Evolutionary conservation across 2,113 vertebrate genomes (phyloP).

Genomic region (Scartelaos histophorus): DNA sequence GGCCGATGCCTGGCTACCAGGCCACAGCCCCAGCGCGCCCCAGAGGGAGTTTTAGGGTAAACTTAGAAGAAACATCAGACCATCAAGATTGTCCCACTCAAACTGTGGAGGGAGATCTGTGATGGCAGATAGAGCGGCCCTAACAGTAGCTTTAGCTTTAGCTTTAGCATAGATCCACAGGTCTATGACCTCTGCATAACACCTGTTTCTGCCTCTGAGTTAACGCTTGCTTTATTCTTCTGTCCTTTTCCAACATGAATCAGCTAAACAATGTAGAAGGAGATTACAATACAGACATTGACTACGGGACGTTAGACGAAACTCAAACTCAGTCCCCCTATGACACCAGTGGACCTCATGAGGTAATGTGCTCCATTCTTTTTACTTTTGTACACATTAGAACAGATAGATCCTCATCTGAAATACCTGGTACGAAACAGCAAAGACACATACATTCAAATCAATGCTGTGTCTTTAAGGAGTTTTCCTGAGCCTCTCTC

Average conservation of each 20-base stretch:
- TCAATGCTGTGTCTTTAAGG: slow-evolving; percentile 60
- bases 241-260: slow-evolving; percentile 75
- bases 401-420: background rate
- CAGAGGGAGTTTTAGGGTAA: slow-evolving; percentile 90
- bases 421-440: slow-evolving; percentile 61
- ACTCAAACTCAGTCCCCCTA: slow-evolving; percentile 84
- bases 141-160: slow-evolving; percentile 73
- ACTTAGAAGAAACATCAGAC: slow-evolving; percentile 71
- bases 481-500: slow-evolving; percentile 1
- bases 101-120: slow-evolving; percentile 88
- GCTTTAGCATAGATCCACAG: slow-evolving; percentile 63
- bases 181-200: slow-evolving; percentile 65
- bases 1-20: slow-evolving; percentile 81
- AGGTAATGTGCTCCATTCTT: slow-evolving; percentile 82
- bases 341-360: slow-evolving; percentile 81
- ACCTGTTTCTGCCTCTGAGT: slow-evolving; percentile 55
- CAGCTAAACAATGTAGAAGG: slow-evolving; percentile 91
- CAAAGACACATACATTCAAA: slow-evolving; percentile 60
- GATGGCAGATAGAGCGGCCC: slow-evolving; percentile 79
- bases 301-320: slow-evolving; percentile 85
- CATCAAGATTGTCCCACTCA: slow-evolving; percentile 91
- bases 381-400: slow-evolving; percentile 23
- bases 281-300: slow-evolving; percentile 85
- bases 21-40: slow-evolving; percentile 81
- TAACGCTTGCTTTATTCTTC: slow-evolving; percentile 72